Conservation (phyloP, 1,140 invertebrate genomes). For the Chelonus insularis region DNA sequence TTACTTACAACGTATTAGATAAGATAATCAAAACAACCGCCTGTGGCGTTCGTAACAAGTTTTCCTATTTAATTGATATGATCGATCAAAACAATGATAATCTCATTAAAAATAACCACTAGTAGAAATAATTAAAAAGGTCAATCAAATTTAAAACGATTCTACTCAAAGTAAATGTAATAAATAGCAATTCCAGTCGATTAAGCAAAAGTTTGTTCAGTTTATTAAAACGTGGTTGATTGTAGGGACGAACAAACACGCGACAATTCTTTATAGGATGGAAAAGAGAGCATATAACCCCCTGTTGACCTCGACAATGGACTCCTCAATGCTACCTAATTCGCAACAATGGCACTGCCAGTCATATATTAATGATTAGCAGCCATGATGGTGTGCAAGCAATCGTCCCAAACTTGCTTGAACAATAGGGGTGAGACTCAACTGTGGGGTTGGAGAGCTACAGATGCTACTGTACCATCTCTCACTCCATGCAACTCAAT, state of each 20-base stretch:
- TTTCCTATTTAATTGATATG: too few species aligned
- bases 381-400: slow-evolving; percentile 31
- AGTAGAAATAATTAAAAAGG: too few species aligned
- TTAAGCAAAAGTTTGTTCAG: background rate
- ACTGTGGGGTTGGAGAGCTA: slow-evolving; percentile 10
- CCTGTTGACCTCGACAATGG: slow-evolving; percentile 48
- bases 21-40: too few species aligned
- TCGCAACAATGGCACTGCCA: slow-evolving; percentile 54
- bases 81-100: too few species aligned
- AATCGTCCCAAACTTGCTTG: slow-evolving; percentile 9
- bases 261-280: background rate
- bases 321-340: slow-evolving; percentile 52
- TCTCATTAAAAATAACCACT: too few species aligned
- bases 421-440: slow-evolving; percentile 13
- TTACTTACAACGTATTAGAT: too few species aligned
- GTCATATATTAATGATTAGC: slow-evolving; percentile 54
- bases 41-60: too few species aligned
- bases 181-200: background rate
- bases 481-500: slow-evolving; percentile 41
- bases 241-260: slow-evolving; percentile 7
- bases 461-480: slow-evolving; percentile 9
- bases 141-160: too few species aligned
- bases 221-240: slow-evolving; percentile 4
- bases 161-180: too few species aligned
- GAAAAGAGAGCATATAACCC: slow-evolving; percentile 24